Evolutionary conservation across 2,113 vertebrate genomes (phyloP).

Genomic region (Limanda limanda): DNA sequence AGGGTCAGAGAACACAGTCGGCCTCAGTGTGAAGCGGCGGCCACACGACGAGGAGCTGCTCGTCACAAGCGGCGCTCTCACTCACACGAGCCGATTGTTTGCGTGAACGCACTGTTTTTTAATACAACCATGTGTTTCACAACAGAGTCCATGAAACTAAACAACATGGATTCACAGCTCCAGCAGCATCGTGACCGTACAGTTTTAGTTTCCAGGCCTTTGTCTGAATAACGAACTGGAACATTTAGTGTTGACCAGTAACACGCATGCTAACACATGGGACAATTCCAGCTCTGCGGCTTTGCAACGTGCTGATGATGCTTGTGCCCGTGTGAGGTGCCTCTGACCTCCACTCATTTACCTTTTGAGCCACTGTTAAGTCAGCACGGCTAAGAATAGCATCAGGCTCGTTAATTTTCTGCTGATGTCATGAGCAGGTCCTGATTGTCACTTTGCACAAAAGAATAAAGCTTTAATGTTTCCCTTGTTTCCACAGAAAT

Average conservation of each 20-base stretch:
- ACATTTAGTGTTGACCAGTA: conserved; percentile 14
- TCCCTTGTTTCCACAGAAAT: neutral
- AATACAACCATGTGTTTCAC: conserved; percentile 20
- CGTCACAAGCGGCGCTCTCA: conserved; percentile 17
- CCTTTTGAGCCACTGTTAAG: conserved; percentile 37
- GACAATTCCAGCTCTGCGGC: conserved; percentile 18
- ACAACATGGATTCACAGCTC: conserved; percentile 28
- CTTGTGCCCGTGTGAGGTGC: neutral
- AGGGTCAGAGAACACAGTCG: conserved; percentile 42
- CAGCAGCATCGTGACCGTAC: conserved; percentile 15
- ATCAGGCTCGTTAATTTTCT: conserved; percentile 17
- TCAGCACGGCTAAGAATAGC: conserved; percentile 61
- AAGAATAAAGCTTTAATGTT: neutral
- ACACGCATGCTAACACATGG: conserved; percentile 1
- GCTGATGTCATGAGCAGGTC: conserved; percentile 27
- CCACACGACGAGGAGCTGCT: conserved; percentile 12
- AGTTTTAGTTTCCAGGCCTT: neutral
- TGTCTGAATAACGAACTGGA: conserved; percentile 18
- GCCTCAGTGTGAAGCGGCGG: too few species aligned
- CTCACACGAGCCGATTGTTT: conserved; percentile 47
- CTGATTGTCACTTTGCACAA: conserved; percentile 1
- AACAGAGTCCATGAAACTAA: conserved; percentile 16
- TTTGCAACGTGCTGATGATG: conserved; percentile 24
- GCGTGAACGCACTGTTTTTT: conserved; percentile 3
- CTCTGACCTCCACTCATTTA: conserved; percentile 50